These are phyloP conservation scores for Fundulus diaphanus DNA, from an alignment of 2,797 vertebrate species.

Conservation along the genomic window DNA sequence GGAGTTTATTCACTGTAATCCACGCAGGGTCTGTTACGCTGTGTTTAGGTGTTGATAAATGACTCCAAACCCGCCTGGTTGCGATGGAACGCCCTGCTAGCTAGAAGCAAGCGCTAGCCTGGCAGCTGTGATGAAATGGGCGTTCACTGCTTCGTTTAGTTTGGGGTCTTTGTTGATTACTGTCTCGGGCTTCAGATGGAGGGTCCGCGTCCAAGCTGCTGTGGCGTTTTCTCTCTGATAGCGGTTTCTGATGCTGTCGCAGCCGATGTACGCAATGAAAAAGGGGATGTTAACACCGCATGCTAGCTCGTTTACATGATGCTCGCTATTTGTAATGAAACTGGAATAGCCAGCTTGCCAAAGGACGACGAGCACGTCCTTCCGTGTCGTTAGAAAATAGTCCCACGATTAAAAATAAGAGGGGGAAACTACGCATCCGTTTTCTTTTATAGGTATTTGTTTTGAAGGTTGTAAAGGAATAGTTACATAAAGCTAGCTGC, in stretches of 20 bases:
- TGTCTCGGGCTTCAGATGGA: constrained; percentile 12
- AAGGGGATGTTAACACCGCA: constrained; percentile 28
- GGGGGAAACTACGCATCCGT: neutral
- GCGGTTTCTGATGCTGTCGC: neutral
- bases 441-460: neutral
- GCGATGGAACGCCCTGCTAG: constrained; percentile 60
- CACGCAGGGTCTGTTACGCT: accelerated
- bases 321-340: constrained; percentile 29
- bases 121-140: constrained; percentile 76
- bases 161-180: constrained; percentile 32
- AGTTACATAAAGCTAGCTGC: neutral
- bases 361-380: constrained; percentile 1
- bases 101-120: constrained; percentile 55
- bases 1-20: neutral
- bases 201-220: neutral
- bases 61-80: constrained; percentile 2
- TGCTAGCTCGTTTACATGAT: constrained; percentile 44
- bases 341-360: constrained; percentile 19
- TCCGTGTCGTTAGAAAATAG: neutral
- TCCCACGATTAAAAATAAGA: neutral
- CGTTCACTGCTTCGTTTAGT: constrained; percentile 68
- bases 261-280: constrained; percentile 33
- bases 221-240: neutral
- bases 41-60: neutral
- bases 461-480: neutral